A percentile compares a stretch with the other conserved stretches of the same genome.
These are phyloP conservation scores for Stenichneumon culpator DNA, from an alignment of 2,888 invertebrate species.

Conservation along the genomic window DNA sequence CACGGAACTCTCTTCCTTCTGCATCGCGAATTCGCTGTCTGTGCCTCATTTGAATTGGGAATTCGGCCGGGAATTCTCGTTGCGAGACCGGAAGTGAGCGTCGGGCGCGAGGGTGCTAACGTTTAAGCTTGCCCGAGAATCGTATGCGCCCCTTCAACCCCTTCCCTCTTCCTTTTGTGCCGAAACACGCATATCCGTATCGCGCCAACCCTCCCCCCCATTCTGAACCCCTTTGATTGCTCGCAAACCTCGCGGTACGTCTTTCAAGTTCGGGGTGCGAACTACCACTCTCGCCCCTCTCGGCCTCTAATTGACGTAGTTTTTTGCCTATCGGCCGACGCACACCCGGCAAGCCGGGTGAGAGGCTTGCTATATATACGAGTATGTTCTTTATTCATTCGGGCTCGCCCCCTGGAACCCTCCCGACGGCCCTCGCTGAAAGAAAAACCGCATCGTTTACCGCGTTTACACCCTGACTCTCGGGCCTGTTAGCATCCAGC, in stretches of 20 bases:
- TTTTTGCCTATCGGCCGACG: conserved; percentile 79
- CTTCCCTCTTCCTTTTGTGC: conserved; percentile 19
- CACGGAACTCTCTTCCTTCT: conserved; percentile 3
- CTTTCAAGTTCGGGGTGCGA: conserved; percentile 75
- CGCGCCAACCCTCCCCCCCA: conserved; percentile 25
- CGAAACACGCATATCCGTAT: conserved; percentile 72
- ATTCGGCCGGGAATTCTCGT: conserved; percentile 70
- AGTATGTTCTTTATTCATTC: conserved; percentile 82
- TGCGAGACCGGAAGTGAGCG: conserved; percentile 64
- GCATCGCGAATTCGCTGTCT: conserved; percentile 50
- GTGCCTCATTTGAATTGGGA: conserved; percentile 73
- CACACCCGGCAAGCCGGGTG: conserved; percentile 73
- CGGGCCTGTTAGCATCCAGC: conserved; percentile 37
- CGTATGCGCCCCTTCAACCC: conserved; percentile 50
- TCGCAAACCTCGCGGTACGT: conserved; percentile 58
- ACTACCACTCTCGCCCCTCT: conserved; percentile 70
- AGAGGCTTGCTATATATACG: conserved; percentile 9
- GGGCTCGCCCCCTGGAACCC: conserved; percentile 69
- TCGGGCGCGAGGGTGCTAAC: conserved; percentile 74
- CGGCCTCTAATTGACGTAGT: conserved; percentile 81
- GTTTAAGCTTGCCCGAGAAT: conserved; percentile 72
- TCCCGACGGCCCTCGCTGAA: conserved; percentile 74
- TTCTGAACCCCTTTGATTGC: conserved; percentile 57
- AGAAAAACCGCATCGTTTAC: conserved; percentile 84
- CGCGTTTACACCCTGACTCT: conserved; percentile 74